Conservation (phyloP, 1,140 invertebrate species). For the Drosophila malerkotliana region DNA sequence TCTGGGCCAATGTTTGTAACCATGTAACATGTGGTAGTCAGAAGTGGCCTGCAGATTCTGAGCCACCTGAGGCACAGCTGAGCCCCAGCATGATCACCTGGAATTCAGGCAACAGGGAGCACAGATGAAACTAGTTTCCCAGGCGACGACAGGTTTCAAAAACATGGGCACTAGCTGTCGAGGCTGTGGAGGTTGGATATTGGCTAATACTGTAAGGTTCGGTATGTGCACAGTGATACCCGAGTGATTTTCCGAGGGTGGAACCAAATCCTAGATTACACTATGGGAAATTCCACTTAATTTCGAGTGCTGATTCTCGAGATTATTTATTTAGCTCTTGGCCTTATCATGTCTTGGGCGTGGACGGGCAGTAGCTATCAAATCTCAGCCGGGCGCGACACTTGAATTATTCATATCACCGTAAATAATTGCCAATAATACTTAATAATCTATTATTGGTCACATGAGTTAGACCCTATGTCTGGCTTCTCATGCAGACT, state of each 20-base stretch:
- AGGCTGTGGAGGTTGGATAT: not conserved
- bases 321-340: slow-evolving; percentile 31
- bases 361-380: slow-evolving; percentile 18
- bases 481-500: slow-evolving; percentile 5
- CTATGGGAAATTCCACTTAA: slow-evolving; percentile 53
- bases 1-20: slow-evolving; percentile 5
- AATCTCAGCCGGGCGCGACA: slow-evolving; percentile 24
- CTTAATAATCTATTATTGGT: slow-evolving; percentile 26
- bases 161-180: slow-evolving; percentile 3
- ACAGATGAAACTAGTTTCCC: slow-evolving; percentile 41
- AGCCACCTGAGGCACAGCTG: not conserved
- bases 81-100: slow-evolving; percentile 21
- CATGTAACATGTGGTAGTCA: not conserved
- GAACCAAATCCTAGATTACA: slow-evolving; percentile 21
- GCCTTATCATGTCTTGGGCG: slow-evolving; percentile 23
- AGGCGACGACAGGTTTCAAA: slow-evolving; percentile 38
- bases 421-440: slow-evolving; percentile 38
- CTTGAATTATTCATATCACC: slow-evolving; percentile 30
- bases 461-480: slow-evolving; percentile 3
- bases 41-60: slow-evolving; percentile 7
- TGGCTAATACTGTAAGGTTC: slow-evolving; percentile 9
- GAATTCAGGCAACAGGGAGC: slow-evolving; percentile 22
- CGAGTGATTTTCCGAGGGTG: slow-evolving; percentile 30
- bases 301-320: slow-evolving; percentile 22
- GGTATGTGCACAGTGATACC: slow-evolving; percentile 37